Conservation (phyloP, 2,888 invertebrate genomes). For the Teleiodes luculella region DNA sequence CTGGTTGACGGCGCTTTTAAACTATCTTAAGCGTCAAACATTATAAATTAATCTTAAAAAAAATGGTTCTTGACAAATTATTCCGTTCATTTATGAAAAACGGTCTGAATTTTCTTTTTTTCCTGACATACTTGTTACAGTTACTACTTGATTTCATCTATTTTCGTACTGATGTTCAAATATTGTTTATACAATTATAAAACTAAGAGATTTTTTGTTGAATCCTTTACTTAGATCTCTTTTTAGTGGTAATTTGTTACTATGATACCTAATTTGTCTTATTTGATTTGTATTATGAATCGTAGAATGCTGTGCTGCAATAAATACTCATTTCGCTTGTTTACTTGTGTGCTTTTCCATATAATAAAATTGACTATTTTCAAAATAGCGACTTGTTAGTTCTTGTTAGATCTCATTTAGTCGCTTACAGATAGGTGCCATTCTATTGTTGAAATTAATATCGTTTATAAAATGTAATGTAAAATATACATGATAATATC, state of each 20-base stretch:
- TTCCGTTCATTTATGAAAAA: neutral
- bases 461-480: neutral
- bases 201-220: no score
- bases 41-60: no score
- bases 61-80: neutral
- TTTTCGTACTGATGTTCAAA: neutral
- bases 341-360: no score
- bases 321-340: no score
- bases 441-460: neutral
- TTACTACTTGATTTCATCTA: neutral
- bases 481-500: no score
- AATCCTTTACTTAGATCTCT: no score
- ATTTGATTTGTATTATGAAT: no score
- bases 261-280: no score
- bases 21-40: neutral
- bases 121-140: neutral
- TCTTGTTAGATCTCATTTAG: neutral
- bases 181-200: neutral
- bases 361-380: no score
- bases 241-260: no score
- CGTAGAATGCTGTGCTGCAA: no score
- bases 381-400: neutral
- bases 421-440: neutral
- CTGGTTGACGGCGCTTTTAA: constrained; percentile 40
- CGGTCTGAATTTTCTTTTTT: neutral